Evolutionary conservation across 2,888 invertebrate genomes (phyloP).

Genomic region (Caenorhabditis afra): DNA sequence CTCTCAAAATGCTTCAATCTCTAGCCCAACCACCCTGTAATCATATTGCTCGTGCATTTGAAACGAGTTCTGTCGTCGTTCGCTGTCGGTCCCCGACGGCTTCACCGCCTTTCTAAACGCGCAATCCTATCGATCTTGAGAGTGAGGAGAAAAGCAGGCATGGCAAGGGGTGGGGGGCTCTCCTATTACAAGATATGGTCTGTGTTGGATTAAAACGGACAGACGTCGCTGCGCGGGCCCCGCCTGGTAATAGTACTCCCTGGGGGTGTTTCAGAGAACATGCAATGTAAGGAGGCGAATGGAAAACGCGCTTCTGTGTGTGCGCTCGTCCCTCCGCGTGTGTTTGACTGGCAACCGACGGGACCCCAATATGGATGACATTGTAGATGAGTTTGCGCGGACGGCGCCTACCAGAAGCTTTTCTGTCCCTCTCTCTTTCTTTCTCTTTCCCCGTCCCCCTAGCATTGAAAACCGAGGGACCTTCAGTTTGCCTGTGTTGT

Average conservation of each 20-base stretch:
- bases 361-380: constrained; percentile 56
- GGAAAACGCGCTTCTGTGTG: constrained; percentile 35
- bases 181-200: constrained; percentile 69
- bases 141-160: constrained; percentile 15
- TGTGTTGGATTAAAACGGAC: constrained; percentile 56
- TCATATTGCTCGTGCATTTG: constrained; percentile 39
- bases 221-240: constrained; percentile 45
- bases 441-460: constrained; percentile 1
- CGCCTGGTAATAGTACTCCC: constrained; percentile 69
- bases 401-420: constrained; percentile 54
- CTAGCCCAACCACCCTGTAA: constrained; percentile 27
- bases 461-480: constrained; percentile 27
- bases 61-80: constrained; percentile 28
- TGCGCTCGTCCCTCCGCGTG: constrained; percentile 30
- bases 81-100: constrained; percentile 47
- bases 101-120: constrained; percentile 24
- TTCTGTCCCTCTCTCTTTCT: constrained; percentile 7
- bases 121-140: constrained; percentile 44
- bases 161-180: constrained; percentile 27
- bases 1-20: constrained; percentile 11
- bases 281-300: constrained; percentile 46
- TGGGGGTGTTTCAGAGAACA: constrained; percentile 61
- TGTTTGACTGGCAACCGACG: constrained; percentile 55
- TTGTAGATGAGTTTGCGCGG: constrained; percentile 59
- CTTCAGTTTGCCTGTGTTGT: constrained; percentile 20